Evolutionary conservation across 2,113 vertebrate species (phyloP), one percentile per base, ranked within the genome.

Genomic region (Kryptolebias marmoratus): DNA sequence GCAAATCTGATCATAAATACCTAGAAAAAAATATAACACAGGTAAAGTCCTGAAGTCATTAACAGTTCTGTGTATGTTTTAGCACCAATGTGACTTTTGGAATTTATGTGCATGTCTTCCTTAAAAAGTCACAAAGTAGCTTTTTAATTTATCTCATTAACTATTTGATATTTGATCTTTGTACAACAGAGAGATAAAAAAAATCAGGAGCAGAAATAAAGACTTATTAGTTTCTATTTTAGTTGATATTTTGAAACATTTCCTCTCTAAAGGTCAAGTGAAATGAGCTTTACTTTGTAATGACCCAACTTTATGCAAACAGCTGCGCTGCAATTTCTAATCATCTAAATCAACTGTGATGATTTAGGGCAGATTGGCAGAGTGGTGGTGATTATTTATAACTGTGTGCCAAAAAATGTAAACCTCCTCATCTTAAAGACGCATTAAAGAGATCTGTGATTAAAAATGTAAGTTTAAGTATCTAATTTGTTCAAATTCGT

Each of bases 271-370:
- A 79, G 63, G 54, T 84, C 69, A 71, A 62, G 60, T 66, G 55
- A 59, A 70, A 73, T 49, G 59, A 53, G 50, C 54, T 79, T 78
- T 68, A 73, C 36, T 85, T 68, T 63, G 66, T 81, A 61, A 55
- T 64, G 63, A 65, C 18, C 44, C 71, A 49, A 62, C 60, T 77
- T 81, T 72, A 85, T 75, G 74, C 76, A 71, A 64, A 52, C 68
- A 47, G 7, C 59, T 2, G 2, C 42, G 42, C 61, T 49, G 13
- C 84, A 82, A 84, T 84, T 80, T 77, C 55, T 71, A 36, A 58
- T 62, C 73, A 48, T 74, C 69, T 87, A 73, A 82, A 81, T 85
- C 61, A 85, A 77, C 72, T n/a, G 58, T 81, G 81, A 82, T 71
- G 59, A 53, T 68, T 66, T 57, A 72, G 55, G 39, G 44, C 61